Percentiles rank a stretch among this genome's conserved stretches.
Evolutionary conservation across 1,140 invertebrate species (phyloP).

Genomic region (Drosophila burlai): DNA sequence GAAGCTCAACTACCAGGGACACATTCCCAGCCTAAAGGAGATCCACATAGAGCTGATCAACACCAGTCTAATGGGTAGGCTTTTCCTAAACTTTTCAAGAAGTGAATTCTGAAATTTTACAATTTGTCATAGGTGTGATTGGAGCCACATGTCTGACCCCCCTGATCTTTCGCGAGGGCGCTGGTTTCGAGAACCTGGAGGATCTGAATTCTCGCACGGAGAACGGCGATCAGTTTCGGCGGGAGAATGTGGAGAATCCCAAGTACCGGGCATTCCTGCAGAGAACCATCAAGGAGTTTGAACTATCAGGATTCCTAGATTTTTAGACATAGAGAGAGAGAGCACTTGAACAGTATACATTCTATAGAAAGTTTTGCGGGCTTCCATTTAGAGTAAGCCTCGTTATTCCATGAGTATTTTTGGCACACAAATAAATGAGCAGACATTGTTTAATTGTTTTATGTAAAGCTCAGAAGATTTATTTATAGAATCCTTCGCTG

Average conservation of each 20-base stretch:
- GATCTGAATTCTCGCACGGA: conserved; percentile 72
- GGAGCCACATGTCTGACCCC: conserved; percentile 82
- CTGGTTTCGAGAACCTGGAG: conserved; percentile 70
- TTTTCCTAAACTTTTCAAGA: not conserved
- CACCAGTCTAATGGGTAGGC: conserved; percentile 72
- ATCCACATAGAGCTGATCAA: conserved; percentile 80
- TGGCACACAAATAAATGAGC: conserved; percentile 11
- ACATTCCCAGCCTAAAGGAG: conserved; percentile 79
- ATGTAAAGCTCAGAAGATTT: not conserved
- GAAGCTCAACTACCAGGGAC: conserved; percentile 67
- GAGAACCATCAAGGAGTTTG: conserved; percentile 80
- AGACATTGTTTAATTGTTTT: conserved; percentile 3
- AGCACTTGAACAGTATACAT: conserved; percentile 3
- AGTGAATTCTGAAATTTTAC: not conserved
- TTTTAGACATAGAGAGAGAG: conserved; percentile 15
- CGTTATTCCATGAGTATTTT: conserved; percentile 13
- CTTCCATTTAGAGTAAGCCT: conserved; percentile 31
- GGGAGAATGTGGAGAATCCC: conserved; percentile 79
- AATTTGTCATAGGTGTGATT: conserved; percentile 65
- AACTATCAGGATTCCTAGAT: conserved; percentile 78
- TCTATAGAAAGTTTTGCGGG: conserved; percentile 28
- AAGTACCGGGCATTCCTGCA: conserved; percentile 81
- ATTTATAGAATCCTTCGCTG: not conserved
- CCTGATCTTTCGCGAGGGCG: conserved; percentile 72
- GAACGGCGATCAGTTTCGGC: conserved; percentile 69